Evolutionary conservation across 1,140 invertebrate species (phyloP), one percentile per base, ranked within the genome.

Genomic region (Hylaeus anthracinus): DNA sequence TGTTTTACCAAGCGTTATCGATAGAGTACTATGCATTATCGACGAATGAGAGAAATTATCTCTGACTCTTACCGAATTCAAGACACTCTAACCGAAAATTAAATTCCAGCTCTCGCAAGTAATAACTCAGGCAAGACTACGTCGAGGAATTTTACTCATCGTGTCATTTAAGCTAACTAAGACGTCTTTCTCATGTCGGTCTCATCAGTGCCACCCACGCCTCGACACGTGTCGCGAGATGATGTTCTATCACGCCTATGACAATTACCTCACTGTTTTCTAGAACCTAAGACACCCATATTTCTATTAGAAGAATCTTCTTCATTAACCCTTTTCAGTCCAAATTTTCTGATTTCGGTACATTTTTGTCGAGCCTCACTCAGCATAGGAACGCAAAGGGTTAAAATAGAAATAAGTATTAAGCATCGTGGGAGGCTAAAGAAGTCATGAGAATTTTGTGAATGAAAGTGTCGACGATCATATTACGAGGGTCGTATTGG

Each of bases 151-250:
- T 65, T 53, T 45, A 39, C 51, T 12, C 58, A 48, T 48, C 8
- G 45, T 48, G 45, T 48, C 45, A 48, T 53, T 45, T 69, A 58
- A 58, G 64, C 51, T n/a, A 39, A 67, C 53, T 58, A 56, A 67
- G 41, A 12, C 64, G 51, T 51, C 72, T 65, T 75, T 61, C 43
- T 66, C 51, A 5, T 15, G 74, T 69, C 74, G 15, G 48, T 6
- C 53, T 76, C 64, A 15, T 48, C 53, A 48, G 48, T 76, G 56
- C 53, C 41, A 39, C 1, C 48, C 72, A 64, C 76, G 37, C 61
- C 55, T 53, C 76, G 60, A 67, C 53, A 10, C 77, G 64, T 1
- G 76, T 61, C 45, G 14, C 51, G 70, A 51, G 39, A n/a, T 51
- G 71, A 74, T 53, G 78, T 69, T 48, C 39, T 39, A 26, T 76